phyloP scores from a whole-genome alignment of 2,888 invertebrate species.

The Mechanitis messenoides region DNA sequence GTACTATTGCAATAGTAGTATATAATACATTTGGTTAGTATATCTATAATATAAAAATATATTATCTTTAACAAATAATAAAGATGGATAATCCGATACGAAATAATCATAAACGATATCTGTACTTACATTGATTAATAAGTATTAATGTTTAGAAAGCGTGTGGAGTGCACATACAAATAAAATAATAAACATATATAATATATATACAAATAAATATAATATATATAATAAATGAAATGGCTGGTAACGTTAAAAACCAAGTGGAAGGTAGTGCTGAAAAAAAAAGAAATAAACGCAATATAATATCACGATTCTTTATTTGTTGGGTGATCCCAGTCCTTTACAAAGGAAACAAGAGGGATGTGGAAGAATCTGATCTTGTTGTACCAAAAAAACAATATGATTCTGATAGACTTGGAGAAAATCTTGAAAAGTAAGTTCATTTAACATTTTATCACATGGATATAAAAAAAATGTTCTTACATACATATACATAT shows the following conservation, averaged over 20 bases:
- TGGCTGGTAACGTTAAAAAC: conserved; percentile 28
- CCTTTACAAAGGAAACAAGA: conserved; percentile 71
- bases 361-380: conserved; percentile 80
- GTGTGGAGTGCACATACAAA: neutral
- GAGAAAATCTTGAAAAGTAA: conserved; percentile 77
- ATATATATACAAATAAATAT: too few relatives aligned
- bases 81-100: conserved; percentile 2
- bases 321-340: conserved; percentile 71
- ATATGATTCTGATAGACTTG: conserved; percentile 78
- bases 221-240: neutral
- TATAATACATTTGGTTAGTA: too few relatives aligned
- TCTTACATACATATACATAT: too few relatives aligned
- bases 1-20: too few relatives aligned
- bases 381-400: conserved; percentile 77
- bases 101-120: conserved; percentile 18
- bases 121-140: conserved; percentile 15
- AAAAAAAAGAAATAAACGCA: conserved; percentile 51
- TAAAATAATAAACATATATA: too few relatives aligned
- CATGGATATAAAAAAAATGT: too few relatives aligned
- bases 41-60: too few relatives aligned
- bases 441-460: neutral
- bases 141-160: conserved; percentile 12
- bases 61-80: too few relatives aligned
- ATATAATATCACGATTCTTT: conserved; percentile 57
- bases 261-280: conserved; percentile 28